phyloP scores from a whole-genome alignment of 1,140 invertebrate genomes.

The Diorhabda sublineata region DNA sequence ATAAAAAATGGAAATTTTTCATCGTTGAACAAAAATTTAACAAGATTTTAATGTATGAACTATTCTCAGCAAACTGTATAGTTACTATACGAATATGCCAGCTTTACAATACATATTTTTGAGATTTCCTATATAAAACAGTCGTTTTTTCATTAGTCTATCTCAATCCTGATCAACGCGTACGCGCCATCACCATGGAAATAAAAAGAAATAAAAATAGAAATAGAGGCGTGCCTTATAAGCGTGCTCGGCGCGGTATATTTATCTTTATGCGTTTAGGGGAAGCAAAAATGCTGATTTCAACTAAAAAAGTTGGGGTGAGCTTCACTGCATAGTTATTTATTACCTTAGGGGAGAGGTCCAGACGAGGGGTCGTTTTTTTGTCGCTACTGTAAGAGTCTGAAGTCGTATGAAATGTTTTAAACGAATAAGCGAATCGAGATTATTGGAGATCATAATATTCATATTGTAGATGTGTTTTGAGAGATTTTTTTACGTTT shows the following conservation, averaged over 20 bases:
- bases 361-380: slow-evolving; percentile 8
- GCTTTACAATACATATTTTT: too few relatives aligned
- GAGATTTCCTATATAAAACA: too few relatives aligned
- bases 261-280: slow-evolving; percentile 6
- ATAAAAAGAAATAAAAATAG: slow-evolving; percentile 3
- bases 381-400: neutral
- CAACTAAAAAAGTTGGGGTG: slow-evolving; percentile 7
- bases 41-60: too few relatives aligned
- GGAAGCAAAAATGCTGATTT: slow-evolving; percentile 12
- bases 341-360: slow-evolving; percentile 5
- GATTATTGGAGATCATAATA: neutral
- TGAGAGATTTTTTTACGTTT: too few relatives aligned
- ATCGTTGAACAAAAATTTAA: too few relatives aligned
- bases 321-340: slow-evolving; percentile 8
- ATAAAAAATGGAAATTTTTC: too few relatives aligned
- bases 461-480: neutral
- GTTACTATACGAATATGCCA: too few relatives aligned
- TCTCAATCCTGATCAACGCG: too few relatives aligned
- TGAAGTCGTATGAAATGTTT: neutral
- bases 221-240: neutral
- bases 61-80: too few relatives aligned
- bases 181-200: neutral
- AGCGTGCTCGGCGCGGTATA: too few relatives aligned
- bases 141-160: too few relatives aligned
- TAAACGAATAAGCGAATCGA: neutral